These are phyloP conservation scores for Cyanoramphus novaezelandiae DNA, from an alignment of 2,113 vertebrate species.

Conservation along the genomic window DNA sequence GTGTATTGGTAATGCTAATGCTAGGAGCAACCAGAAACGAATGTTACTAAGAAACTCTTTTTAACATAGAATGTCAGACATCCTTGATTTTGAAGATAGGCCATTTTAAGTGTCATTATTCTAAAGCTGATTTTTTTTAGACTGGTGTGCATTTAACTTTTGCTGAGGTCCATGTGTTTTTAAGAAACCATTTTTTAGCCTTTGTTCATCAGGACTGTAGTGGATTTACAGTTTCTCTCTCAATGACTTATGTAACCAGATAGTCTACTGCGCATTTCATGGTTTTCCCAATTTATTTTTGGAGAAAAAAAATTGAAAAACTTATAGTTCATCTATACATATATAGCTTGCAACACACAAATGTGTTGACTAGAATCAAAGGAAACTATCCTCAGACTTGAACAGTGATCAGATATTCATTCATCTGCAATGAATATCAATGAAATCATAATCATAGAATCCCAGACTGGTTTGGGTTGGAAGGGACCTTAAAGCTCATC, in stretches of 20 bases:
- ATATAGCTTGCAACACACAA: neutral
- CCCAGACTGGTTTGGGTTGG: no score
- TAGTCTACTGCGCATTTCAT: neutral
- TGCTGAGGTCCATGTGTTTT: slow-evolving; percentile 10
- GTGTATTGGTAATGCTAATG: slow-evolving; percentile 35
- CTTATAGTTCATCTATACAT: neutral
- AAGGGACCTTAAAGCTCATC: no score
- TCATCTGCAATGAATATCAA: neutral
- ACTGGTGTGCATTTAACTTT: neutral
- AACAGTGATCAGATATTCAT: neutral
- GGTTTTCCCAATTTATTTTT: neutral
- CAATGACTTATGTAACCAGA: neutral
- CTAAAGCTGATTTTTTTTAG: slow-evolving; percentile 26
- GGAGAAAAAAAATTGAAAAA: neutral
- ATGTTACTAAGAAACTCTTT: slow-evolving; percentile 52
- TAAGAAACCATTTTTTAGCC: slow-evolving; percentile 18
- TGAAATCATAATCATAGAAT: neutral
- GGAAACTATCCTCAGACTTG: neutral
- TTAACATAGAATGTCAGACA: neutral
- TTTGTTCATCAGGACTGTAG: neutral
- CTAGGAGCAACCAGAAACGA: slow-evolving; percentile 36
- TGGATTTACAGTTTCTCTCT: slow-evolving; percentile 36
- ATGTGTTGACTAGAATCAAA: neutral
- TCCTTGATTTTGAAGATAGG: neutral
- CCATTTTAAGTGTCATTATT: slow-evolving; percentile 10